Conservation (phyloP, 2,888 invertebrate genomes). For the Eurytoma adleriae region DNA sequence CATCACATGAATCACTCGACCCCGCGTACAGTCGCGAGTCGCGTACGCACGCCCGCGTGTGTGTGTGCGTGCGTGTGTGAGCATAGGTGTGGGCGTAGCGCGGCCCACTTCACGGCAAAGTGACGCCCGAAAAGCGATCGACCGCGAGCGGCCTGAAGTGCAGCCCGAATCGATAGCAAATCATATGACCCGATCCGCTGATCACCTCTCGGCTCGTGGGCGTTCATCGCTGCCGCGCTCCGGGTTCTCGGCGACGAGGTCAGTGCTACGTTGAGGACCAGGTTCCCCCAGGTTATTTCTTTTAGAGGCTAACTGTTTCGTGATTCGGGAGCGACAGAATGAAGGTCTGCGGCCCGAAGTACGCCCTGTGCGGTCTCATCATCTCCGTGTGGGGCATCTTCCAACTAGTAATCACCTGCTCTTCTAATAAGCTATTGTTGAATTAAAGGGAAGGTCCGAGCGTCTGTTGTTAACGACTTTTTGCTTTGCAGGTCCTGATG, state of each 20-base stretch:
- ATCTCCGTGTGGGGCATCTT: slow-evolving; percentile 96
- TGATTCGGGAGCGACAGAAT: neutral
- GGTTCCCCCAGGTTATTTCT: too few relatives aligned
- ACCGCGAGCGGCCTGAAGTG: slow-evolving; percentile 38
- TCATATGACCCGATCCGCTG: slow-evolving; percentile 56
- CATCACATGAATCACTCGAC: slow-evolving; percentile 56
- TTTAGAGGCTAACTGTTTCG: too few relatives aligned
- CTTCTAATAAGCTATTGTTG: neutral
- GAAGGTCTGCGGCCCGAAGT: slow-evolving; percentile 79
- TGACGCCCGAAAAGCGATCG: neutral
- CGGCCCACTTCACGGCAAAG: slow-evolving; percentile 9
- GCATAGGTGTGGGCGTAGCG: neutral
- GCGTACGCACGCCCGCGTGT: neutral
- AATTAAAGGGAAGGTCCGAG: too few relatives aligned
- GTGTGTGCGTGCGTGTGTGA: neutral
- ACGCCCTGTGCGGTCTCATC: slow-evolving; percentile 93
- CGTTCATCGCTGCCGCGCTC: slow-evolving; percentile 19
- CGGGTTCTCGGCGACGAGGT: slow-evolving; percentile 12
- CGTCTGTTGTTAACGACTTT: neutral
- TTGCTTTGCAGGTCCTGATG: slow-evolving; percentile 85
- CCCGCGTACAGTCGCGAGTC: neutral
- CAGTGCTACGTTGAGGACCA: neutral
- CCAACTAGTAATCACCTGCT: slow-evolving; percentile 86
- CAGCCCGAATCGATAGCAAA: slow-evolving; percentile 41
- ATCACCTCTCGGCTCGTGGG: slow-evolving; percentile 32